phyloP scores from a whole-genome alignment of 2,797 vertebrate species.

The Vespertilio murinus region DNA sequence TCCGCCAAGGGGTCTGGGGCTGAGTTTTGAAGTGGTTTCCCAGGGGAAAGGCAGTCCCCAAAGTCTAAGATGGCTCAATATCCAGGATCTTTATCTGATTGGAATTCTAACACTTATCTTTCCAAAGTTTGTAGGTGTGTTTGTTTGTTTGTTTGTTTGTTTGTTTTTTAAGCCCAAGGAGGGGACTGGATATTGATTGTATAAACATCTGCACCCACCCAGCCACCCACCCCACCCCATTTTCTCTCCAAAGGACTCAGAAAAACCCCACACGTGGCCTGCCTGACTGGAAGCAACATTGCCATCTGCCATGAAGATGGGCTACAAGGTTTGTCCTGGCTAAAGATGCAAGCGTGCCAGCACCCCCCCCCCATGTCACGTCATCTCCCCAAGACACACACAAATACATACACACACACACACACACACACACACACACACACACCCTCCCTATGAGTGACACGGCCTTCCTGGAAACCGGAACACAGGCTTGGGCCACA shows the following conservation, averaged over 20 bases:
- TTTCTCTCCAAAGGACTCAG: not conserved
- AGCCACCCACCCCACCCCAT: too few relatives aligned
- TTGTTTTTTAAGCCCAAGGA: not conserved
- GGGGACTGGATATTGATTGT: not conserved
- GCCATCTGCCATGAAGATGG: accelerated
- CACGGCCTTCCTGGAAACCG: not conserved
- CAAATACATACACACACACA: not conserved
- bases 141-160: too few relatives aligned
- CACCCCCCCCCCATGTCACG: too few relatives aligned
- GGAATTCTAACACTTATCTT: not conserved
- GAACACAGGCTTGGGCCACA: not conserved
- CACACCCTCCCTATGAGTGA: not conserved
- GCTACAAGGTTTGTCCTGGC: not conserved
- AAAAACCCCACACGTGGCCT: not conserved
- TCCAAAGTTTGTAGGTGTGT: not conserved
- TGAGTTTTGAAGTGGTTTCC: not conserved
- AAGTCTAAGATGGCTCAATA: not conserved
- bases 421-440: too few relatives aligned
- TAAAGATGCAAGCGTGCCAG: constrained; percentile 1
- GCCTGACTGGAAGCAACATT: not conserved
- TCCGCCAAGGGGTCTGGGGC: not conserved
- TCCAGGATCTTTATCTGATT: not conserved
- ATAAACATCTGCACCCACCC: not conserved
- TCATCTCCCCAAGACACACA: too few relatives aligned
- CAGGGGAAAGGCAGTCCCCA: not conserved